Percentiles rank a stretch among this genome's conserved stretches.
phyloP scores from a whole-genome alignment of 2,888 invertebrate species.

The Amiota minor region DNA sequence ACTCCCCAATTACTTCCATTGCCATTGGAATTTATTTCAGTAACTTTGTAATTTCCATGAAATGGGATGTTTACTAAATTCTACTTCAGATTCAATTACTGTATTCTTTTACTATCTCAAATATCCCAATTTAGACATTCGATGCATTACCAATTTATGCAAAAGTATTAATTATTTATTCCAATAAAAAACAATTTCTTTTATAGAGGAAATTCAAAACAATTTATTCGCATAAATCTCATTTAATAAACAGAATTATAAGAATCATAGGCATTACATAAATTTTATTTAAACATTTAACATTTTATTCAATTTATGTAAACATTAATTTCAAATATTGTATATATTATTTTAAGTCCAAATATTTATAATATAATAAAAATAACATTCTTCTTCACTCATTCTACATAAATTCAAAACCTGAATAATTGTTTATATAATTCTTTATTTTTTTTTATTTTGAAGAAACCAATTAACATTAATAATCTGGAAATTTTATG shows the following conservation, averaged over 20 bases:
- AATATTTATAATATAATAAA: not conserved
- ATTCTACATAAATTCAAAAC: too few relatives aligned
- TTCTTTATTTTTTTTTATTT: not conserved
- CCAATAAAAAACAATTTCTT: too few relatives aligned
- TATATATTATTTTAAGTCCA: not conserved
- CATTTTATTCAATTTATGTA: constrained; percentile 5
- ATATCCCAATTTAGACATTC: too few relatives aligned
- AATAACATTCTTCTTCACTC: not conserved
- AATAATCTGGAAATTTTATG: constrained; percentile 1
- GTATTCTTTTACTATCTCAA: too few relatives aligned
- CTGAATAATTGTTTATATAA: not conserved
- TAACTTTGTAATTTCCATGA: too few relatives aligned
- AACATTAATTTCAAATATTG: not conserved
- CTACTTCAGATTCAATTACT: too few relatives aligned
- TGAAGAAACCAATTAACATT: not conserved
- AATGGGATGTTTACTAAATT: too few relatives aligned
- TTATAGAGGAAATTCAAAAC: not conserved
- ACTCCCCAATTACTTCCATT: too few relatives aligned
- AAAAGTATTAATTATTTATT: too few relatives aligned
- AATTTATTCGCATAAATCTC: constrained; percentile 18
- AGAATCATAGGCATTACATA: constrained; percentile 11
- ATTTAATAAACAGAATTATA: constrained; percentile 13
- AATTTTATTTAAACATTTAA: not conserved
- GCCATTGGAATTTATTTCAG: too few relatives aligned
- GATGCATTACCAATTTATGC: too few relatives aligned